Base-by-base conservation (phyloP, 1,140 invertebrate genomes). In the Ips nitidus region DNA sequence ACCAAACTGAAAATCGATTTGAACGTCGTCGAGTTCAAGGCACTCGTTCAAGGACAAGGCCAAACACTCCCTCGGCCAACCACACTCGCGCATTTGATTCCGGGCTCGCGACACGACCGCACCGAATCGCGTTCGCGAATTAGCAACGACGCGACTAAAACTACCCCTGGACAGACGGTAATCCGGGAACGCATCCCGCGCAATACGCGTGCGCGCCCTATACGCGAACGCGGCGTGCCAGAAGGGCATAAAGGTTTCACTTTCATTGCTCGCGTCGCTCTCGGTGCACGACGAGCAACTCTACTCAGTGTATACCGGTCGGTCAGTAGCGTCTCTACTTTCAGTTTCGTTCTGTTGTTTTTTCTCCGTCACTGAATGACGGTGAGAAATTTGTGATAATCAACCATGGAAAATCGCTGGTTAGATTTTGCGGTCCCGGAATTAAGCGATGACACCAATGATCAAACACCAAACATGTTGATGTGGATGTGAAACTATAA, bases 31-130 rank as follows among this genome's bases (percentile, higher is more conserved):
- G 78, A 76, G 79, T 81, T 81, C 80, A 80, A 75, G 70, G 72
- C 73, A 79, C 80, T 72, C 75, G 73, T 81, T 81, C 80, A 81
- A 81, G 80, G 80, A 81, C 80, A 81, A 81, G 80, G 80, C 80
- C 80, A 78, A 74, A 62, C 69, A 65, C 67, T 69, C 57, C 69
- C 66, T 63, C 56, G 68, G 66, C 45, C 67, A 58, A 41, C 58
- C 41, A 40, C 67, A 62, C 61, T 58, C 76, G 72, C 52, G 57
- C 63, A 63, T 69, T 62, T 70, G 58, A 59, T 63, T 59, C 58
- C 57, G 63, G 61, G 60, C 50, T 45, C 56, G 71, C 63, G 42
- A 57, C 60, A 60, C 56, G 62, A 61, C 64, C 62, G 69, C 40
- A 68, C 55, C 71, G 62, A 47, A 60, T 43, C 41, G 66, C 53